A percentile compares a stretch with the other conserved stretches of the same genome.
Evolutionary conservation across 2,113 vertebrate genomes (phyloP).

Genomic region (Pitta sordida): DNA sequence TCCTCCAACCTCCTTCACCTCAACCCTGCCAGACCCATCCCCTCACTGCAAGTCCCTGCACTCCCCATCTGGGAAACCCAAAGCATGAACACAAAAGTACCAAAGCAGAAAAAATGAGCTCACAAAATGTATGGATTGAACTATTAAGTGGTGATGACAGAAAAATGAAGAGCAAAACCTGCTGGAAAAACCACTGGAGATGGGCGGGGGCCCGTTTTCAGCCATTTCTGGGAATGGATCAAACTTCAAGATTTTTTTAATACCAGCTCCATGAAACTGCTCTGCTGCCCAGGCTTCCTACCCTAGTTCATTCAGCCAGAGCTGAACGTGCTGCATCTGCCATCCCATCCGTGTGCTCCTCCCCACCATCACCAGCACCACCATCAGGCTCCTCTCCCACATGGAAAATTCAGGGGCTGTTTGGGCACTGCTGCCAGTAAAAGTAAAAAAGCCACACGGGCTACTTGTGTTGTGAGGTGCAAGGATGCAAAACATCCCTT

Average conservation of each 20-base stretch:
- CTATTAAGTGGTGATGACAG: neutral
- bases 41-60: neutral
- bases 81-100: neutral
- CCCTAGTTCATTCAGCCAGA: neutral
- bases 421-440: neutral
- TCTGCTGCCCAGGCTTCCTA: neutral
- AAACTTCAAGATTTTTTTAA: neutral
- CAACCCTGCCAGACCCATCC: neutral
- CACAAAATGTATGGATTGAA: neutral
- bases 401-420: neutral
- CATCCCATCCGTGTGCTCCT: neutral
- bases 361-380: neutral
- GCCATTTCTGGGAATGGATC: neutral
- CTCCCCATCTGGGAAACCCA: neutral
- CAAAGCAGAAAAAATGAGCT: neutral
- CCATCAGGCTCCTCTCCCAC: neutral
- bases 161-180: neutral
- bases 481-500: neutral
- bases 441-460: neutral
- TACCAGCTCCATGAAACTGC: neutral
- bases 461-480: neutral
- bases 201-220: neutral
- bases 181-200: neutral
- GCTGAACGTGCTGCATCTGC: neutral
- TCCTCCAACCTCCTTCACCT: neutral